Evolutionary conservation across 2,797 vertebrate species (phyloP), one percentile per base, ranked within the genome.

Genomic region (Cirrhinus molitorella): DNA sequence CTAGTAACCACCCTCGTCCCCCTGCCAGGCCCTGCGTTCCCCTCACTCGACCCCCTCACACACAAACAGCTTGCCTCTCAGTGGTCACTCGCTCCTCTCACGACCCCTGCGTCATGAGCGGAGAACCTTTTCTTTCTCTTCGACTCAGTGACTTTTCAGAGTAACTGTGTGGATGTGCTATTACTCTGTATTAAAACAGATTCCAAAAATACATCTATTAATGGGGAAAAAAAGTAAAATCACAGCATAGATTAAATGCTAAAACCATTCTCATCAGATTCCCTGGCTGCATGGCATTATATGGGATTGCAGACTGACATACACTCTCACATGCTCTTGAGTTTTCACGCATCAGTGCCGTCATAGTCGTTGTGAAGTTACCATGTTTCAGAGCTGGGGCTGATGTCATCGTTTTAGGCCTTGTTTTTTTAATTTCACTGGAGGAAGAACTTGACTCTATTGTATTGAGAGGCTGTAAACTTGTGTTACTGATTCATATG

Each of bases 261-360:
- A 85, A 89, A 91, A 90, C 86, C 87, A 88, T 92, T 93, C 85
- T n/a, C n/a, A n/a, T n/a, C n/a, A 88, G 91, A 91, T 91, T 92
- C 88, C 96, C 94, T 94, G 94, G 95, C 96, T 97, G 97, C 97
- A 97, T 97, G 97, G 94, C 96, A 94, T 96, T 96, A 92, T 94
- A 93, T 95, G 95, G 83, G 94, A 95, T 91, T 94, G 93, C 95
- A 95, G 94, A 96, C 93, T 95, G 94, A 95, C 93, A 93, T 93
- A 87, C 17, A 91, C 92, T 93, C 92, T 93, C 95, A 94, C 13
- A 90, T 79, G 93, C 94, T 94, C 93, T 93, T 95, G 91, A 94
- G 95, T 96, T 97, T 92, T 96, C 94, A 95, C 95, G 95, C 94
- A 91, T 92, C 83, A 90, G 94, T 95, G 95, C 94, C 93, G 93